Percentiles rank a stretch among this genome's conserved stretches.
Evolutionary conservation across 2,113 vertebrate genomes (phyloP).

Genomic region (Callaeas wilsoni): DNA sequence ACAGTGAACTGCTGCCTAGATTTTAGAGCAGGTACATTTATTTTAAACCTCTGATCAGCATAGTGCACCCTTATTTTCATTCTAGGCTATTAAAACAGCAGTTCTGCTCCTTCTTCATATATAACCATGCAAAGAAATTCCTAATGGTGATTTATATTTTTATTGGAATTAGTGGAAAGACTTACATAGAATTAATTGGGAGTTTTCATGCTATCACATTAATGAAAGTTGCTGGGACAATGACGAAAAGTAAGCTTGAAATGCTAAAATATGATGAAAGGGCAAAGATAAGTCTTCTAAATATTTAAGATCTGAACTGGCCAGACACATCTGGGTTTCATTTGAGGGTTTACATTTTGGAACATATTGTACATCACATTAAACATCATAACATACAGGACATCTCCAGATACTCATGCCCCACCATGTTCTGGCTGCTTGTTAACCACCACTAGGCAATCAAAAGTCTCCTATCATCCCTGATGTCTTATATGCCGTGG

Average conservation of each 20-base stretch:
- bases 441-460: neutral
- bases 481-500: neutral
- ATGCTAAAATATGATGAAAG: neutral
- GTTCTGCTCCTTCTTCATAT: neutral
- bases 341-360: neutral
- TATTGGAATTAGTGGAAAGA: constrained; percentile 27
- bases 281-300: neutral
- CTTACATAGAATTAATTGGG: neutral
- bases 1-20: neutral
- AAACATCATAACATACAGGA: neutral
- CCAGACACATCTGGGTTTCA: neutral
- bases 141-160: constrained; percentile 44
- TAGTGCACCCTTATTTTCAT: neutral
- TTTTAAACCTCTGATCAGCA: neutral
- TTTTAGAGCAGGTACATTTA: constrained; percentile 18
- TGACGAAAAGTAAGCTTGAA: neutral
- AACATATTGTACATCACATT: neutral
- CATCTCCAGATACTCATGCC: neutral
- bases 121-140: neutral
- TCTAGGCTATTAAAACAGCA: constrained; percentile 3
- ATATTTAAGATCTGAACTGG: neutral
- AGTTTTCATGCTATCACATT: constrained; percentile 1
- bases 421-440: neutral
- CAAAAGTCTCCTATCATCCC: neutral
- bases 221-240: neutral